Percentiles rank a stretch among this genome's conserved stretches.
phyloP scores from a whole-genome alignment of 2,888 invertebrate genomes.

The Julus scandinavius region DNA sequence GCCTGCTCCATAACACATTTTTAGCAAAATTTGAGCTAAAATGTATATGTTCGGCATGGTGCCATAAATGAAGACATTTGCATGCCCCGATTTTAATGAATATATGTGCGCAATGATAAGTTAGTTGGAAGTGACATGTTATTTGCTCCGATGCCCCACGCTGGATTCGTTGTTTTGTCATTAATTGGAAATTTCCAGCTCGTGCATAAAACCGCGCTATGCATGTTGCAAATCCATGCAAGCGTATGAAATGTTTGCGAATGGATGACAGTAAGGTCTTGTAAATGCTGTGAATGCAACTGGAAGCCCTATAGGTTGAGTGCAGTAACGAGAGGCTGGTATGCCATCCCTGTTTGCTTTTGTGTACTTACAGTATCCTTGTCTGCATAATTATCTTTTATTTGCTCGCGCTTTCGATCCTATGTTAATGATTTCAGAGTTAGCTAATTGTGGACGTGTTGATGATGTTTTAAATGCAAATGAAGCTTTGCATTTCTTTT shows the following conservation, averaged over 20 bases:
- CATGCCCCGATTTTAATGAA: too few species aligned
- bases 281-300: too few species aligned
- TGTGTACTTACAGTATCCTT: background rate
- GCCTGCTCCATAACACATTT: too few species aligned
- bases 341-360: too few species aligned
- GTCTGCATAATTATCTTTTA: slow-evolving; percentile 26
- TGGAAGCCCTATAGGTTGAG: too few species aligned
- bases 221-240: background rate
- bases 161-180: slow-evolving; percentile 4
- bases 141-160: background rate
- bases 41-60: too few species aligned
- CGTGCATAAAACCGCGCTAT: background rate
- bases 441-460: slow-evolving; percentile 17
- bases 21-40: too few species aligned
- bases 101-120: too few species aligned
- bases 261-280: background rate
- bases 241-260: background rate
- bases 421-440: background rate
- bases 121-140: background rate
- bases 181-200: background rate
- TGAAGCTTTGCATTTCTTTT: background rate
- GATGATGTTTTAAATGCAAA: background rate
- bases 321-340: too few species aligned
- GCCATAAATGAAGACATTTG: too few species aligned
- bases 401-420: background rate